Evolutionary conservation across 2,888 invertebrate genomes (phyloP), one percentile per base, ranked within the genome.

Genomic region (Dynastes maya): DNA sequence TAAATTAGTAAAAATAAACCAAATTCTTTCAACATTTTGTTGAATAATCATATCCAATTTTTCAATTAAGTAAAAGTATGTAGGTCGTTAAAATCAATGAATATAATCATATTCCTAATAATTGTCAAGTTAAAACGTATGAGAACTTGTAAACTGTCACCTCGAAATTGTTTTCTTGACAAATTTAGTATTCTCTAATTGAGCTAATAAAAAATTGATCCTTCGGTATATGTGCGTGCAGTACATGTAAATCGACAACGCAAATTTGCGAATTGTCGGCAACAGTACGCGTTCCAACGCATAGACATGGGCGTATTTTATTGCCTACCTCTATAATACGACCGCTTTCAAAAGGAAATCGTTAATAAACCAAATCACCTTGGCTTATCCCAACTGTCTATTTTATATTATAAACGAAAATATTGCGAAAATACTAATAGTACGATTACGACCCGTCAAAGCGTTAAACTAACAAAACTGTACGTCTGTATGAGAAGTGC

Each of bases 301-400:
- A 29, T 51, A 49, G 51, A 16, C 29, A 51, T 68, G 68, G 68
- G 51, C 29, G 68, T 29, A 68, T 6, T 68, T 68, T 68, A 68
- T 68, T 68, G 68, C 11, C 49, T 51, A 9, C 49, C 13, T 49
- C 49, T 22, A 49, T 16, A 67, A 22, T 45, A 22, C 45, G 11
- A 49, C n/a, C 11, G 45, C 67, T 40, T 67, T 67, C 45, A 68
- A 68, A 68, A 68, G 67, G 67, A 68, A 68, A 29, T 68, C 67
- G 67, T 11, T 68, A 68, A 68, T 68, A 68, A 68, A 68, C 49
- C 49, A 11, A 49, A 68, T 68, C 49, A 68, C 67, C 67, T 68
- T 68, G 67, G 67, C 16, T 27, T 49, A 68, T 68, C 22, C 49
- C n/a, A 49, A 49, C 13, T 49, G 49, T 49, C 27, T 68, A 49